These are phyloP conservation scores for Mormyrus proboscirostris DNA, from an alignment of 2,797 vertebrate genomes.

Conservation along the genomic window DNA sequence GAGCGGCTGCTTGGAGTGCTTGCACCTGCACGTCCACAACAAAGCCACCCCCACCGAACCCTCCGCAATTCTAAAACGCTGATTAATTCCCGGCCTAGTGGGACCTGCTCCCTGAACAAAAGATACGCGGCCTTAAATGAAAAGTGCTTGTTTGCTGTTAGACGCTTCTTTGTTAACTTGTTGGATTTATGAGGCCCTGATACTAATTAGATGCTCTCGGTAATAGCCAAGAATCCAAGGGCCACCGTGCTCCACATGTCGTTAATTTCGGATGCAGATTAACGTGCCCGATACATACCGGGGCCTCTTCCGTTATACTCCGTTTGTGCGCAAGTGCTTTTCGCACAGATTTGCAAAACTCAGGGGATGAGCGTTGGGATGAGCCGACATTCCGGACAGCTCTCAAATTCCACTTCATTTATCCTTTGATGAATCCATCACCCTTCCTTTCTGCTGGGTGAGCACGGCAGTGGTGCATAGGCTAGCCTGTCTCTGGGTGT, in stretches of 20 bases:
- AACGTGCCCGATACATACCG: neutral
- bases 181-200: conserved; percentile 23
- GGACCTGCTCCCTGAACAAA: conserved; percentile 18
- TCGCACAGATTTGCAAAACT: neutral
- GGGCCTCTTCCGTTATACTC: neutral
- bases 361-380: neutral
- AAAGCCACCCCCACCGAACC: neutral
- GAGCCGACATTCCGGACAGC: neutral
- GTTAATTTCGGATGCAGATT: conserved; percentile 31
- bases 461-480: neutral
- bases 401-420: neutral
- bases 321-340: neutral
- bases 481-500: neutral
- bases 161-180: conserved; percentile 25
- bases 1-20: neutral
- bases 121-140: conserved; percentile 8
- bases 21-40: conserved; percentile 31
- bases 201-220: conserved; percentile 31
- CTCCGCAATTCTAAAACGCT: neutral
- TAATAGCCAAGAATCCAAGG: conserved; percentile 18
- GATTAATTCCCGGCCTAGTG: neutral
- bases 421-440: conserved; percentile 10
- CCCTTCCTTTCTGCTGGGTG: neutral
- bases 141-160: conserved; percentile 11
- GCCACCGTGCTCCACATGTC: neutral